A percentile compares a stretch with the other conserved stretches of the same genome.
These are phyloP conservation scores for Bergia puertoricense DNA, from an alignment of 92 coral and sea anemone genomes.

Conservation along the genomic window DNA sequence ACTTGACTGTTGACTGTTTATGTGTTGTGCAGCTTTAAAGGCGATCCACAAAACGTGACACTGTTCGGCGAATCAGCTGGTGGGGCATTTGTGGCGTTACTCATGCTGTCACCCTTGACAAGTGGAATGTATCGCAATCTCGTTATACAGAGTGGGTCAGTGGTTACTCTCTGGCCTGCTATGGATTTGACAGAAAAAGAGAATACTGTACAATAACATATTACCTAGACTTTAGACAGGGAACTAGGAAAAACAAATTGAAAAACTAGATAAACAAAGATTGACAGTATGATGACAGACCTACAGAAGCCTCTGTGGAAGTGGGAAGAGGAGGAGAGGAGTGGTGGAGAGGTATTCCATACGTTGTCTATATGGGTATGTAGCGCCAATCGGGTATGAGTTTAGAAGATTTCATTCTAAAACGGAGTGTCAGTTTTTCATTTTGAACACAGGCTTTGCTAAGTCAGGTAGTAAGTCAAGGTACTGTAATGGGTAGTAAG, in stretches of 20 bases:
- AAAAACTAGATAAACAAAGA: neutral
- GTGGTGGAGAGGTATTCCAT: neutral
- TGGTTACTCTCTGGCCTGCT: slow-evolving; percentile 23
- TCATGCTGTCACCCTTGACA: slow-evolving; percentile 61
- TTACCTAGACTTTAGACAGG: neutral
- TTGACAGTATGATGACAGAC: neutral
- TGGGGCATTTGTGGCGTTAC: slow-evolving; percentile 51
- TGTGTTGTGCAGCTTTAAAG: slow-evolving; percentile 46
- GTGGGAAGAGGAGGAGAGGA: neutral
- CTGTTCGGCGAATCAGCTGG: slow-evolving; percentile 69
- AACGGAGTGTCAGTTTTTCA: too few relatives aligned
- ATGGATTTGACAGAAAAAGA: neutral
- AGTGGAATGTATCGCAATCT: slow-evolving; percentile 54
- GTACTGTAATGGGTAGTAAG: too few relatives aligned
- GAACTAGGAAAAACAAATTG: neutral
- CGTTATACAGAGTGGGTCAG: slow-evolving; percentile 63
- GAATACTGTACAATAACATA: neutral
- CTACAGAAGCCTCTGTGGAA: neutral
- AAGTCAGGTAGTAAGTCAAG: too few relatives aligned
- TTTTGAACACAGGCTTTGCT: too few relatives aligned
- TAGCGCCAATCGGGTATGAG: too few relatives aligned
- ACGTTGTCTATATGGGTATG: neutral
- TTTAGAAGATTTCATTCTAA: too few relatives aligned
- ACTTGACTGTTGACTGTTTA: neutral
- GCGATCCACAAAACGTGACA: slow-evolving; percentile 58